Evolutionary conservation across 2,113 vertebrate genomes (phyloP).

Genomic region (Silurus meridionalis): DNA sequence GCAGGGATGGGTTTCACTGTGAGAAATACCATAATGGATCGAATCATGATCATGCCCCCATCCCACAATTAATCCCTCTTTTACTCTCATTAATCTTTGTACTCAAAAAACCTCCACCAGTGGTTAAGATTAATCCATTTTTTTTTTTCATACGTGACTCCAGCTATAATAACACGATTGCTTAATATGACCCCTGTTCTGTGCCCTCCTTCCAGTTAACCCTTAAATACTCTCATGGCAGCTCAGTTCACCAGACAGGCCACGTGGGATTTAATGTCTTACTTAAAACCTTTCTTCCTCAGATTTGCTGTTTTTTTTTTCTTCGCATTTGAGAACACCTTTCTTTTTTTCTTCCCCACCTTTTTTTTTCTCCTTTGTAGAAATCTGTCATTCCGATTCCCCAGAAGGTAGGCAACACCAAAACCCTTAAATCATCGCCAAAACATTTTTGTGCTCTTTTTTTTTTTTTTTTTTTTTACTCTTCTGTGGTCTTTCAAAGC

Average conservation of each 20-base stretch:
- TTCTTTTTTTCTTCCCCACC: conserved; percentile 52
- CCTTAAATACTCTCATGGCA: not conserved
- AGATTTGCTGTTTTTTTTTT: conserved; percentile 42
- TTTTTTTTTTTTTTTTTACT: conserved; percentile 5
- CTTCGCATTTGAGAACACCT: conserved; percentile 49
- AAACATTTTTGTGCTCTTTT: conserved; percentile 42
- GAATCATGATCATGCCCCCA: conserved; percentile 3
- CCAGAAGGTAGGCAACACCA: conserved; percentile 82
- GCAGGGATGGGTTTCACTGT: conserved; percentile 40
- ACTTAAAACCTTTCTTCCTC: not conserved
- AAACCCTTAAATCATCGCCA: conserved; percentile 42
- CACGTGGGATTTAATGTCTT: conserved; percentile 9
- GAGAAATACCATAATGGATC: conserved; percentile 24
- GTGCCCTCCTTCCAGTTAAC: conserved; percentile 29
- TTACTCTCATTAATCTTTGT: conserved; percentile 37
- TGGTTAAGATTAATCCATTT: not conserved
- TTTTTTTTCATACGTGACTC: conserved; percentile 21
- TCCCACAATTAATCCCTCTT: not conserved
- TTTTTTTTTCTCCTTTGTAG: conserved; percentile 73
- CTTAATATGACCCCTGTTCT: conserved; percentile 20
- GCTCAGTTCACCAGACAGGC: conserved; percentile 3
- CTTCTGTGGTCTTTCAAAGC: conserved; percentile 41
- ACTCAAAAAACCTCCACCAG: not conserved
- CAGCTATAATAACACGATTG: conserved; percentile 10
- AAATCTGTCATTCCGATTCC: conserved; percentile 87